Evolutionary conservation across 2,888 invertebrate species (phyloP), one percentile per base, ranked within the genome.

Genomic region (Crepidodera aurea): DNA sequence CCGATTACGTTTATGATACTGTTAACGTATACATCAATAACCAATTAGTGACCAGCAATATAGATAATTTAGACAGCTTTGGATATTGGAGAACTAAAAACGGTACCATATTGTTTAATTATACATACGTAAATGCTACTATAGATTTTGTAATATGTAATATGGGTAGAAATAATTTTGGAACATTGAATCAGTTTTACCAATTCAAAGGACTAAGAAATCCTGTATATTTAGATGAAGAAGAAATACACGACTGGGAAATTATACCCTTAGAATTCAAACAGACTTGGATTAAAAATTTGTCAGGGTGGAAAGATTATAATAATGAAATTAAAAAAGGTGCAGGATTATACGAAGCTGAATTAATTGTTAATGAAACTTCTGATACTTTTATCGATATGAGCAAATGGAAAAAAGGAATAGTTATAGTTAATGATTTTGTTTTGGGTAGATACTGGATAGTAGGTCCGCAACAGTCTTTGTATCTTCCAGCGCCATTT

Each of bases 391-490:
- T 60, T 37, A 7, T 69, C 13, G 69, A 69, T 51, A 64, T 67
- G 66, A 62, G 57, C 13, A 34, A n/a, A 12, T 69, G 69, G 69
- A 66, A 59, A 3, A 69, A 67, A 55, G 69, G 69, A 7, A 54
- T 69, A 16, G 66, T 90, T 0, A 90, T 92, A 79, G 81, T 95
- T 1, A 96, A 96, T 76, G 91, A 90, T 0, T 86, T 90, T 72
- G 93, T 94, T 77, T 83, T 96, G 19, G 94, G 94, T 0, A 85
- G 95, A 39, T 94, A 94, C 79, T 93, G 93, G 90, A 88, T 88
- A 0, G 74, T 84, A 1, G 94, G 95, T 0, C 95, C 95, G 0
- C 92, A 93, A 79, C 83, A 89, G 60, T 92, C 92, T 0, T 82
- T 94, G 0, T 96, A 93, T 78, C 82, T 94, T 27, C 94, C 95